These are phyloP conservation scores for Anoplophora glabripennis DNA, from an alignment of 1,140 invertebrate species.

Conservation along the genomic window DNA sequence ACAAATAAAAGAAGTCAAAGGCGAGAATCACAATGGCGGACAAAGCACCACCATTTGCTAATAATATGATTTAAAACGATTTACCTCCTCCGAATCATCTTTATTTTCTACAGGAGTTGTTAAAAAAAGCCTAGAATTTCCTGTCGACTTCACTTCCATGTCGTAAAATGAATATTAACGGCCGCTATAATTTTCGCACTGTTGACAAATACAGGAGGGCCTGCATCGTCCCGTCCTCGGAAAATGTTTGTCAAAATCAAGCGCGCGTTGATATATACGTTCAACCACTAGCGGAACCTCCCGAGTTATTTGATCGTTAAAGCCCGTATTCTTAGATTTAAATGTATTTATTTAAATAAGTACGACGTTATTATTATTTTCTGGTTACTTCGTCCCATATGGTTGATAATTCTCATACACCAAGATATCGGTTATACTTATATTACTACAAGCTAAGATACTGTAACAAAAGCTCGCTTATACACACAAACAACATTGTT, in stretches of 20 bases:
- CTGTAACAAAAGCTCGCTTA: too few species aligned
- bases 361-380: too few species aligned
- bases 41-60: constrained; percentile 57
- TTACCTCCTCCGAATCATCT: constrained; percentile 82
- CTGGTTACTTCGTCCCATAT: too few species aligned
- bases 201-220: constrained; percentile 53
- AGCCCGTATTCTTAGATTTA: too few species aligned
- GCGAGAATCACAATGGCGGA: constrained; percentile 57
- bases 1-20: constrained; percentile 50
- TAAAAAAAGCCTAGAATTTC: constrained; percentile 58
- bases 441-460: too few species aligned
- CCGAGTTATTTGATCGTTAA: too few species aligned
- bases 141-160: constrained; percentile 60
- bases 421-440: too few species aligned
- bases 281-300: neutral
- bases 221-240: constrained; percentile 57
- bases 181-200: constrained; percentile 48
- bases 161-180: constrained; percentile 44
- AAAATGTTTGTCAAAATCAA: constrained; percentile 50
- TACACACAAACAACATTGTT: too few species aligned
- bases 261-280: constrained; percentile 48
- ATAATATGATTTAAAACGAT: constrained; percentile 52
- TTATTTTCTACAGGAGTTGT: constrained; percentile 73
- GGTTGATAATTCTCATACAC: too few species aligned
- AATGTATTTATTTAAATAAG: too few species aligned